phyloP scores from a whole-genome alignment of 1,140 invertebrate genomes.

The honey bee (Apis mellifera) region Amel_HAv3.1 CM009941.2:1261001-1261500 shows the following conservation, averaged over 20 bases:
- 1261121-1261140: neutral
- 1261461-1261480: neutral
- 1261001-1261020: neutral
- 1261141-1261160: too few relatives aligned
- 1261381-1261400: constrained; percentile 60
- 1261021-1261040: too few relatives aligned
- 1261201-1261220: constrained; percentile 7
- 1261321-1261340: constrained; percentile 54
- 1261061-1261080: neutral
- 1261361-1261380: constrained; percentile 33
- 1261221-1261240: neutral
- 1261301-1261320: constrained; percentile 53
- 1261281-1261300: neutral
- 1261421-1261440: constrained; percentile 53
- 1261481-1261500: neutral
- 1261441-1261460: neutral
- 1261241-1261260: constrained; percentile 18
- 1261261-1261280: constrained; percentile 34
- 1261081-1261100: neutral
- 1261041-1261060: neutral
- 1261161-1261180: neutral
- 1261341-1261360: constrained; percentile 21
- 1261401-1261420: constrained; percentile 53
- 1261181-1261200: neutral
- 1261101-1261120: neutral